Evolutionary conservation across 1,140 invertebrate genomes (phyloP).

Genomic region (Nymphalis io): DNA sequence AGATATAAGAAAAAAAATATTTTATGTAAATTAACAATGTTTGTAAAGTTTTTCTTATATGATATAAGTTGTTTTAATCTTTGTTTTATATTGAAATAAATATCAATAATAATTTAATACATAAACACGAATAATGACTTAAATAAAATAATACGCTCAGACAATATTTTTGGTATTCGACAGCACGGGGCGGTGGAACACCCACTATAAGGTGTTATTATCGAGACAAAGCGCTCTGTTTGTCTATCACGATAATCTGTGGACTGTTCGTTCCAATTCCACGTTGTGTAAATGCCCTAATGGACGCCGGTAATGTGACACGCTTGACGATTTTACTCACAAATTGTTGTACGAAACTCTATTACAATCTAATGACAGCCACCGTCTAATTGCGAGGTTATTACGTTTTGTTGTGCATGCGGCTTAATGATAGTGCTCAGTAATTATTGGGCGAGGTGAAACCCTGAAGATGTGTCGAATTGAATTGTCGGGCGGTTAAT

Average conservation of each 20-base stretch:
- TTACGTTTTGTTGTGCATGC: slow-evolving; percentile 75
- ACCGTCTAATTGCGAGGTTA: slow-evolving; percentile 78
- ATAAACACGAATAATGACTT: not conserved
- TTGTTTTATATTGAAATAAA: too few species aligned
- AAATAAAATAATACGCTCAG: slow-evolving; percentile 38
- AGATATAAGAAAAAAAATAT: too few species aligned
- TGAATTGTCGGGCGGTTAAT: slow-evolving; percentile 59
- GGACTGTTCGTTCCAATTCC: slow-evolving; percentile 78
- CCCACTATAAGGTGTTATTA: slow-evolving; percentile 71
- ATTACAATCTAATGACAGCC: slow-evolving; percentile 78
- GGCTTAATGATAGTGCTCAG: slow-evolving; percentile 70
- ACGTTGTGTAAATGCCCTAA: slow-evolving; percentile 80
- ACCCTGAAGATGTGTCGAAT: slow-evolving; percentile 79
- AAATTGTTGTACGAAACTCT: slow-evolving; percentile 78
- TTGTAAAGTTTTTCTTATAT: too few species aligned
- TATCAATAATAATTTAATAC: too few species aligned
- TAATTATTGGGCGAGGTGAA: slow-evolving; percentile 79
- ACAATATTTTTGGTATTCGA: slow-evolving; percentile 46
- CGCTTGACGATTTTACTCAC: slow-evolving; percentile 80
- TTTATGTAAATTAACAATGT: too few species aligned
- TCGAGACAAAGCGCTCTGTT: slow-evolving; percentile 76
- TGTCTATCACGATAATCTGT: slow-evolving; percentile 80
- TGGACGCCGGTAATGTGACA: slow-evolving; percentile 78
- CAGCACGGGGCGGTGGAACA: slow-evolving; percentile 46
- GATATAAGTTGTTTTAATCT: too few species aligned